These are phyloP conservation scores for Thymelicus lineola DNA, from an alignment of 2,888 invertebrate genomes.

Conservation along the genomic window DNA sequence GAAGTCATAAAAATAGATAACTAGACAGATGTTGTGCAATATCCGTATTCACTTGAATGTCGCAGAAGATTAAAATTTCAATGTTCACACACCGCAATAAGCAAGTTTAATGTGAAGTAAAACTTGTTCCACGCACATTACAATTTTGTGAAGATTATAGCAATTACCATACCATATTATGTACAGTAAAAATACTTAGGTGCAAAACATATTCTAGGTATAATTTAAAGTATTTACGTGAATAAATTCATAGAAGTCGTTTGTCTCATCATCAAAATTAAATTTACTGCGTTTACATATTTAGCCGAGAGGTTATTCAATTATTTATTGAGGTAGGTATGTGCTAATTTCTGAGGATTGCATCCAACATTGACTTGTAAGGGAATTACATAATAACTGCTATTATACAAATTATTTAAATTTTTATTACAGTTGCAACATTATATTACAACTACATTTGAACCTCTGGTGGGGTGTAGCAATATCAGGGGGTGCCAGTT, in stretches of 20 bases:
- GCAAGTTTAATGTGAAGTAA: conserved; percentile 3
- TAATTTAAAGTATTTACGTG: conserved; percentile 16
- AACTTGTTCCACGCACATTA: conserved; percentile 8
- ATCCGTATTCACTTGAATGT: background rate
- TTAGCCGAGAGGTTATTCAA: background rate
- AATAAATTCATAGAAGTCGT: conserved; percentile 25
- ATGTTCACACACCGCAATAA: conserved; percentile 8
- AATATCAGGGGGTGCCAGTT: too few species aligned
- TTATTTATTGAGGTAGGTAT: background rate
- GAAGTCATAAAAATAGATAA: background rate
- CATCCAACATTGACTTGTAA: background rate
- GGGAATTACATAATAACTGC: background rate
- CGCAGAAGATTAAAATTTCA: conserved; percentile 8
- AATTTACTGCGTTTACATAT: background rate
- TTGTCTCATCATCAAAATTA: background rate
- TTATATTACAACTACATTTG: too few species aligned
- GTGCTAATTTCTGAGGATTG: background rate
- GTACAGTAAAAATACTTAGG: conserved; percentile 20
- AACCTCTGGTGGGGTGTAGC: too few species aligned
- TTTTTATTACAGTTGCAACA: too few species aligned
- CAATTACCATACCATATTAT: conserved; percentile 19
- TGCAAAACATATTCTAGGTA: conserved; percentile 22
- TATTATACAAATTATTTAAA: background rate
- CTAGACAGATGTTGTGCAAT: background rate
- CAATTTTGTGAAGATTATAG: conserved; percentile 11